A percentile compares a stretch with the other conserved stretches of the same genome.
Evolutionary conservation across 2,113 vertebrate species (phyloP).

Genomic region (Halcyon malimbica): DNA sequence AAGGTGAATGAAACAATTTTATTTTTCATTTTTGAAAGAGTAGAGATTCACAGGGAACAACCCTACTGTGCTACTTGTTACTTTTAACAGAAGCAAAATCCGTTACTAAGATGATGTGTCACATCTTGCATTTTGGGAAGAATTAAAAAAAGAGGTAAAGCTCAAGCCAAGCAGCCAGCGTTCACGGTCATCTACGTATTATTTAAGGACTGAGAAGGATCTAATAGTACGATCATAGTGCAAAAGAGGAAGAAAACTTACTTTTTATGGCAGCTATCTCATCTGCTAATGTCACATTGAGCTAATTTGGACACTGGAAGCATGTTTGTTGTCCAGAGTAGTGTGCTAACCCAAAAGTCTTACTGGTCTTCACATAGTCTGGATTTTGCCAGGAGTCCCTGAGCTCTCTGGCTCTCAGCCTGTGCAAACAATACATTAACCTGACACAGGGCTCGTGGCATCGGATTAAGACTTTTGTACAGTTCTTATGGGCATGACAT

Average conservation of each 20-base stretch:
- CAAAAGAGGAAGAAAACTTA: not conserved
- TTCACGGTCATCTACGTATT: not conserved
- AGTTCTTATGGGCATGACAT: not conserved
- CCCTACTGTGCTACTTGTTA: not conserved
- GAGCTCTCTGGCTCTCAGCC: not conserved
- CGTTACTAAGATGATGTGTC: not conserved
- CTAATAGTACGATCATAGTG: not conserved
- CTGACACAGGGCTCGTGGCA: not conserved
- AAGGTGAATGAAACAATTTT: constrained; percentile 75
- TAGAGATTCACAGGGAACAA: not conserved
- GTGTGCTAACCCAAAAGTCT: not conserved
- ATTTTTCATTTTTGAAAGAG: not conserved
- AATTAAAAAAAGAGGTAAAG: not conserved
- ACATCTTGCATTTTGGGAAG: not conserved
- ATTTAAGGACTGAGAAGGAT: not conserved
- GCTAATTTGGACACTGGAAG: not conserved
- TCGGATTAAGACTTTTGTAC: not conserved
- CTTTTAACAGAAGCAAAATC: not conserved
- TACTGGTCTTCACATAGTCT: not conserved
- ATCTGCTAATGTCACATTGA: not conserved
- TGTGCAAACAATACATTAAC: not conserved
- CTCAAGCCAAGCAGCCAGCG: not conserved
- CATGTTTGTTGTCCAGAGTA: not conserved
- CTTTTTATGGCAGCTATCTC: not conserved
- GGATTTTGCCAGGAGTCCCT: not conserved